Evolutionary conservation across 1,140 invertebrate genomes (phyloP).

Genomic region (Heterodera carotae): DNA sequence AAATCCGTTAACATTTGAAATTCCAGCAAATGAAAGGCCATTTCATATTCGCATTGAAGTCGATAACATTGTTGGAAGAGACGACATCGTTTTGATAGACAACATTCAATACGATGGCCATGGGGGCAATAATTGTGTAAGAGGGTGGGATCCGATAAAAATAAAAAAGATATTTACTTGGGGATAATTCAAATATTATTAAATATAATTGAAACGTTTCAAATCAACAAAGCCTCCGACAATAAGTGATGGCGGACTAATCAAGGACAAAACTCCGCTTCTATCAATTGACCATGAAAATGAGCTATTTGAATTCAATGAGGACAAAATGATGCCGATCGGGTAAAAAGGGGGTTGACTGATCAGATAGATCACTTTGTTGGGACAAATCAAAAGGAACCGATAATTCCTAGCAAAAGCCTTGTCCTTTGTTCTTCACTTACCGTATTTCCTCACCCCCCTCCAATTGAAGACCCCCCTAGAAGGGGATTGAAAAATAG

Average conservation of each 20-base stretch:
- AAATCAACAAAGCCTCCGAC: background rate
- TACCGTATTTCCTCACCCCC: no score
- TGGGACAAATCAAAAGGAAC: no score
- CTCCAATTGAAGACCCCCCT: no score
- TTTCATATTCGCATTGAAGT: conserved; percentile 51
- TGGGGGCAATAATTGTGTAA: conserved; percentile 43
- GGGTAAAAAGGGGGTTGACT: no score
- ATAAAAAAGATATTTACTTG: no score
- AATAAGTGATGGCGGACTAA: background rate
- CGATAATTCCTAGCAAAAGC: no score
- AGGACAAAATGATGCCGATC: background rate
- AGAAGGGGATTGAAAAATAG: no score
- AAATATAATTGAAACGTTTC: background rate
- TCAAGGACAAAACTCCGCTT: background rate
- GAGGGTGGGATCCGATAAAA: background rate
- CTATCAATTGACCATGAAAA: background rate
- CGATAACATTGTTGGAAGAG: conserved; percentile 38
- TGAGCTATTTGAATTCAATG: background rate
- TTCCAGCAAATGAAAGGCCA: conserved; percentile 45
- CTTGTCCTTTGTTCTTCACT: no score
- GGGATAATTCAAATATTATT: no score
- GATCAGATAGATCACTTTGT: no score
- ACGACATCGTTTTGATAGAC: conserved; percentile 56
- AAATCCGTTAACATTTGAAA: conserved; percentile 54
- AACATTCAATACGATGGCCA: conserved; percentile 49